Base-by-base conservation (phyloP, 2,888 invertebrate genomes). In the Lasioglossum calceatum region DNA sequence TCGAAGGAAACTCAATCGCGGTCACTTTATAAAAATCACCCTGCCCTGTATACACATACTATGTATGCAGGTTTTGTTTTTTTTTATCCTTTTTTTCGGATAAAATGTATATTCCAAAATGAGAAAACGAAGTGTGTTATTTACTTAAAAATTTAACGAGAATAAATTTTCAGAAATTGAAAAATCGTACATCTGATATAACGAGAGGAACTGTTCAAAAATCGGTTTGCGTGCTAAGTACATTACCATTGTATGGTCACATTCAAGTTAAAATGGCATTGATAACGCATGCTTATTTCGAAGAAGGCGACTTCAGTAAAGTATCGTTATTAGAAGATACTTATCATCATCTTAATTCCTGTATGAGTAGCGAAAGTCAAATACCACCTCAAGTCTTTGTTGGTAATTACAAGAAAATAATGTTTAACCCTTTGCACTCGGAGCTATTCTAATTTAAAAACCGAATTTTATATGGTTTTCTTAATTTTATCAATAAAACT, bases 191-290 rank as follows among this genome's bases (percentile, higher is more conserved):
- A 4, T 98, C 98, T 4, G 99, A 99, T 94, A 98, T 99, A 94
- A 99, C 99, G 0, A 96, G 99, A 91, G 99, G 98, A 93, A 99
- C 99, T 5, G 99, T 99, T 27, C 99, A 99, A 96, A 99, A 99
- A 95, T 98, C 99, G 93, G 99, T 99, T 0, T 99, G 99, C 96
- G 98, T 99, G 32, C 96, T 99, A 82, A 98, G 99, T 93, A 97
- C 97, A 84, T 96, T 98, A 89, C 99, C 99, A 7, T 96, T 99
- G 19, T 99, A 98, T 96, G 99, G 99, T 0, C 97, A 99, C 82
- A 97, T 99, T 84, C 98, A 99, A 94, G 98, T 99, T 88, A 99
- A 99, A 96, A 97, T 99, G 96, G 98, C 99, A 88, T 96, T 99
- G 14, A 99, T 99, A 86, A 99, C 99, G 0, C 97, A 99, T 94